Evolutionary conservation across 2,113 vertebrate species (phyloP).

Genomic region (Chinchilla lanigera): DNA sequence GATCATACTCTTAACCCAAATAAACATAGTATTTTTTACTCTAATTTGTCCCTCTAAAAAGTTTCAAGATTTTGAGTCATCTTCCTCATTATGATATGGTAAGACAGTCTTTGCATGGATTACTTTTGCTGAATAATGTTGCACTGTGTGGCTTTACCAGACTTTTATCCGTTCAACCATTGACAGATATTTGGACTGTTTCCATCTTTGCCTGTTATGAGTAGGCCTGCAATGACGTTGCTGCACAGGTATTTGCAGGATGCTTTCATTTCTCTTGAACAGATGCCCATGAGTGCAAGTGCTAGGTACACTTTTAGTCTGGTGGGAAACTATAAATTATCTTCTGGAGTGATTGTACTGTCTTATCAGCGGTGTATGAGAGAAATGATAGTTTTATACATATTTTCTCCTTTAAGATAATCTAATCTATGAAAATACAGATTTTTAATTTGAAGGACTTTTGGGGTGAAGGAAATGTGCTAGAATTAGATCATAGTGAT

Average conservation of each 20-base stretch:
- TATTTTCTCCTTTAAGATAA: conserved; percentile 27
- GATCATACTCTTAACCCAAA: background rate
- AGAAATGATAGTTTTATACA: background rate
- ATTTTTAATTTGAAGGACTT: conserved; percentile 26
- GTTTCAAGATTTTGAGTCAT: conserved; percentile 49
- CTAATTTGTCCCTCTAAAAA: background rate
- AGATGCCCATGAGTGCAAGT: background rate
- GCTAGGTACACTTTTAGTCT: background rate
- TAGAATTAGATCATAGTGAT: background rate
- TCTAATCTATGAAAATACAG: background rate
- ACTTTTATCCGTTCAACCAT: background rate
- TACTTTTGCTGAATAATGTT: background rate
- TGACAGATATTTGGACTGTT: background rate
- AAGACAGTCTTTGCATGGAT: background rate
- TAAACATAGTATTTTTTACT: background rate
- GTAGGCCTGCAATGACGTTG: background rate
- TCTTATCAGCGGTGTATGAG: background rate
- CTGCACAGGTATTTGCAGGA: background rate
- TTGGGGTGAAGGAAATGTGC: background rate
- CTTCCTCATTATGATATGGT: background rate
- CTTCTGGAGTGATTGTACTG: background rate
- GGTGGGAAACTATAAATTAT: background rate
- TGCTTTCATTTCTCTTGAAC: conserved; percentile 24
- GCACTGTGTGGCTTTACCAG: background rate
- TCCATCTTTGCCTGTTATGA: background rate